Evolutionary conservation across 1,140 invertebrate genomes (phyloP).

Genomic region (Tetragnatha versicolor): DNA sequence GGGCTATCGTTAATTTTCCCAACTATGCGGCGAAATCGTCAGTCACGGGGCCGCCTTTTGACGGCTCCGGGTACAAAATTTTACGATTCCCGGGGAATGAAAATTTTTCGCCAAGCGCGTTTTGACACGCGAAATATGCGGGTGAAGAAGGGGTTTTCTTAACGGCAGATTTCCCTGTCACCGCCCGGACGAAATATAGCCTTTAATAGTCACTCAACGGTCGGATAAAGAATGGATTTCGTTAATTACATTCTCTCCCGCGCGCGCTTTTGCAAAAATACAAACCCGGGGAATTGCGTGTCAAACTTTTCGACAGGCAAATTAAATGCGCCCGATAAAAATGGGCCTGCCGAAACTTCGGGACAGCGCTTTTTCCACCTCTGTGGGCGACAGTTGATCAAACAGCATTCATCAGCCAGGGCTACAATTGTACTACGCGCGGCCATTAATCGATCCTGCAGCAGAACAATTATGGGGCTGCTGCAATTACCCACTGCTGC

Average conservation of each 20-base stretch:
- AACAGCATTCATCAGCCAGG: no score
- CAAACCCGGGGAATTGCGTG: slow-evolving; percentile 52
- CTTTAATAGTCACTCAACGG: slow-evolving; percentile 54
- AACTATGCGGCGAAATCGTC: slow-evolving; percentile 52
- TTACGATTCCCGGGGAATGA: slow-evolving; percentile 15
- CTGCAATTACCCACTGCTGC: no score
- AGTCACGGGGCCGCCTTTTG: slow-evolving; percentile 32
- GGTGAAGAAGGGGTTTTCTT: slow-evolving; percentile 45
- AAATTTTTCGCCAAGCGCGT: slow-evolving; percentile 19
- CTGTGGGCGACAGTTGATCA: no score
- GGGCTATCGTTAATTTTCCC: slow-evolving; percentile 45
- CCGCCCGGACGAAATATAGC: slow-evolving; percentile 46
- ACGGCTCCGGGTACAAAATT: slow-evolving; percentile 44
- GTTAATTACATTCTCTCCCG: slow-evolving; percentile 44
- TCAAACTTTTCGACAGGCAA: slow-evolving; percentile 55
- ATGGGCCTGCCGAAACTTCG: no score
- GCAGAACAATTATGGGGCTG: no score
- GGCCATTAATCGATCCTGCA: no score
- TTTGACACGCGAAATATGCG: slow-evolving; percentile 51
- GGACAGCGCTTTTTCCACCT: no score
- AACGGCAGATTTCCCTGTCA: slow-evolving; percentile 54
- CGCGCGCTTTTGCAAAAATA: slow-evolving; percentile 22
- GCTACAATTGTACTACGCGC: no score
- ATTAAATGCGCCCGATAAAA: slow-evolving; percentile 48
- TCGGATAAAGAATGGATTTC: slow-evolving; percentile 53